A percentile compares a stretch with the other conserved stretches of the same genome.
phyloP scores from a whole-genome alignment of 1,140 invertebrate species.

The Hydropsyche tenuis region DNA sequence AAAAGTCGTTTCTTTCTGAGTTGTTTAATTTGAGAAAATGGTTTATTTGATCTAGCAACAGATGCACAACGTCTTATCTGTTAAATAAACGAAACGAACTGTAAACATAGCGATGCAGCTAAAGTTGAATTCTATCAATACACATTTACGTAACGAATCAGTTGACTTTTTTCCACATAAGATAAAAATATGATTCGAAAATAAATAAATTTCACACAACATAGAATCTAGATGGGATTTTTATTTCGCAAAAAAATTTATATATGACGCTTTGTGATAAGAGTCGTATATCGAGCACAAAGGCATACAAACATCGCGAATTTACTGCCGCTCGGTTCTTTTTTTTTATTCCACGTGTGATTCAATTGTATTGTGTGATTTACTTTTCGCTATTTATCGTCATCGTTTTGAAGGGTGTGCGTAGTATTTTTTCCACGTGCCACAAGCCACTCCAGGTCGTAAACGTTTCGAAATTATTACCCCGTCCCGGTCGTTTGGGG shows the following conservation, averaged over 20 bases:
- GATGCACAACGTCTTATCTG: conserved; percentile 1
- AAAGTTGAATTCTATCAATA: too few species aligned
- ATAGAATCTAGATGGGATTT: neutral
- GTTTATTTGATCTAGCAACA: conserved; percentile 7
- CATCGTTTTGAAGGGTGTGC: conserved; percentile 13
- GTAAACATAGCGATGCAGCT: too few species aligned
- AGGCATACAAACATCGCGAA: too few species aligned
- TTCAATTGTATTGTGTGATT: neutral
- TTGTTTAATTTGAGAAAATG: conserved; percentile 14
- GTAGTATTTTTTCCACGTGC: neutral
- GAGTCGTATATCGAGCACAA: too few species aligned
- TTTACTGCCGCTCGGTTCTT: neutral
- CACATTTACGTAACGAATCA: too few species aligned
- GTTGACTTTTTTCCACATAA: too few species aligned
- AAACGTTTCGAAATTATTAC: neutral
- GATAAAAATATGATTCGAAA: too few species aligned
- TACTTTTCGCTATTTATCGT: conserved; percentile 2
- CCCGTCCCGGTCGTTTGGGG: conserved; percentile 8
- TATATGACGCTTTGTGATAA: too few species aligned
- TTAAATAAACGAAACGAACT: neutral
- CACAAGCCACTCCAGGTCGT: conserved; percentile 1
- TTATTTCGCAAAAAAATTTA: too few species aligned
- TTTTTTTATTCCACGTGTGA: neutral
- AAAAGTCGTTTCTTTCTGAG: neutral
- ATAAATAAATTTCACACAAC: too few species aligned